A percentile compares a stretch with the other conserved stretches of the same genome.
phyloP scores from a whole-genome alignment of 2,888 invertebrate species.

The Drosophila engyochracea region DNA sequence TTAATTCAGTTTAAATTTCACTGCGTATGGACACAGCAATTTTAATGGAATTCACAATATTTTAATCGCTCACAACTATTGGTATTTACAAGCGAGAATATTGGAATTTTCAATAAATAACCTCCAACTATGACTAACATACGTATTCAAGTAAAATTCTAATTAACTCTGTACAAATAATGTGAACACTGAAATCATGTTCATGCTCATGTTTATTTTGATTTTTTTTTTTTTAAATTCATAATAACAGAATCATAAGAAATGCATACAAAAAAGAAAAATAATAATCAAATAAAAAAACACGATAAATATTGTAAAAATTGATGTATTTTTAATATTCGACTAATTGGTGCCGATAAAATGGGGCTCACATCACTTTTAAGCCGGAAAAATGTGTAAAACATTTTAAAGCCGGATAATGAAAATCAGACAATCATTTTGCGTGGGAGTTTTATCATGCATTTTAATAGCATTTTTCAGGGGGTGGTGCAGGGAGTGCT shows the following conservation, averaged over 20 bases:
- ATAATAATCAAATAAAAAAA: constrained; percentile 20
- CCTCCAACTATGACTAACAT: background rate
- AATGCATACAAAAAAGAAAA: background rate
- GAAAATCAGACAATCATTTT: constrained; percentile 55
- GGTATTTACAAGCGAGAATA: background rate
- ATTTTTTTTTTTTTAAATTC: background rate
- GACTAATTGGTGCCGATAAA: constrained; percentile 76
- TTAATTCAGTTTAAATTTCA: background rate
- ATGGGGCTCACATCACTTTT: constrained; percentile 39
- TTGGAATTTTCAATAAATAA: background rate
- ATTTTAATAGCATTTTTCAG: constrained; percentile 41
- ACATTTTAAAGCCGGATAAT: constrained; percentile 67
- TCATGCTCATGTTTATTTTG: no score
- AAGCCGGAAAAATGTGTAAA: constrained; percentile 56
- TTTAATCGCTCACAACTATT: background rate
- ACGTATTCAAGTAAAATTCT: constrained; percentile 1
- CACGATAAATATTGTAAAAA: constrained; percentile 47
- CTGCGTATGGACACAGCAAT: background rate
- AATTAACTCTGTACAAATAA: constrained; percentile 16
- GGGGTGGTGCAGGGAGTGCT: background rate
- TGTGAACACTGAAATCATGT: background rate
- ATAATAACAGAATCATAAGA: background rate
- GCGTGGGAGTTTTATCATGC: constrained; percentile 32
- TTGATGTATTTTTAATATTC: constrained; percentile 74
- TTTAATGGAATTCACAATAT: background rate